Conservation (phyloP, 2,113 vertebrate species). For the Hippopotamus amphibius region DNA sequence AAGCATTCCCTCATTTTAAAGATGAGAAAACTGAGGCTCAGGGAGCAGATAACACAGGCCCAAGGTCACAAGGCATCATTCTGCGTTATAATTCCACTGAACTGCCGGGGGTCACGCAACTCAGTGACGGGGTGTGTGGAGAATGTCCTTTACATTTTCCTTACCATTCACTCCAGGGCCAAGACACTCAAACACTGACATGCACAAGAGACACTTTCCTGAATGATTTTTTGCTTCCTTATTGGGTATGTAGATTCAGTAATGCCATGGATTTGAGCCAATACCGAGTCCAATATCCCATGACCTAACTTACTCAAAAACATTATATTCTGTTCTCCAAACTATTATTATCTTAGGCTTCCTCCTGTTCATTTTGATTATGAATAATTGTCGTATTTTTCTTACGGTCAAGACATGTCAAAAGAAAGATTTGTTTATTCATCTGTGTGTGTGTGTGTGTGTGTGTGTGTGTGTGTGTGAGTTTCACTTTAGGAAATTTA, state of each 20-base stretch:
- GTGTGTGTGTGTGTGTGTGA: background rate
- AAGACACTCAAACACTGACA: background rate
- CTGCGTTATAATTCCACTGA: background rate
- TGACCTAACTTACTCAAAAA: background rate
- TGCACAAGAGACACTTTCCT: background rate
- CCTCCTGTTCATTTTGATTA: background rate
- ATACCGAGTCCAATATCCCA: background rate
- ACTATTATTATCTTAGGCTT: background rate
- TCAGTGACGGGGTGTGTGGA: background rate
- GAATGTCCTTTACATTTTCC: background rate
- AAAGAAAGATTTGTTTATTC: background rate
- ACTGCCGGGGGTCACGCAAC: accelerated
- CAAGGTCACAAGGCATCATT: background rate
- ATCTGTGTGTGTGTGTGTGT: background rate
- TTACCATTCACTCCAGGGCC: background rate
- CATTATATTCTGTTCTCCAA: background rate
- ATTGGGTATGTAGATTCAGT: background rate
- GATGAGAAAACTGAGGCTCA: background rate
- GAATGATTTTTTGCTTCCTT: background rate
- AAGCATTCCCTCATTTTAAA: background rate
- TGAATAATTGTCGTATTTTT: background rate
- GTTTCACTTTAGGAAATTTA: background rate
- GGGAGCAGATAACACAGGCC: background rate
- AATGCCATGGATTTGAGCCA: background rate
- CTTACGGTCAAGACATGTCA: background rate